Percentiles rank a stretch among this genome's conserved stretches.
Evolutionary conservation across 2,797 vertebrate genomes (phyloP).

Genomic region (Dipus sagitta): DNA sequence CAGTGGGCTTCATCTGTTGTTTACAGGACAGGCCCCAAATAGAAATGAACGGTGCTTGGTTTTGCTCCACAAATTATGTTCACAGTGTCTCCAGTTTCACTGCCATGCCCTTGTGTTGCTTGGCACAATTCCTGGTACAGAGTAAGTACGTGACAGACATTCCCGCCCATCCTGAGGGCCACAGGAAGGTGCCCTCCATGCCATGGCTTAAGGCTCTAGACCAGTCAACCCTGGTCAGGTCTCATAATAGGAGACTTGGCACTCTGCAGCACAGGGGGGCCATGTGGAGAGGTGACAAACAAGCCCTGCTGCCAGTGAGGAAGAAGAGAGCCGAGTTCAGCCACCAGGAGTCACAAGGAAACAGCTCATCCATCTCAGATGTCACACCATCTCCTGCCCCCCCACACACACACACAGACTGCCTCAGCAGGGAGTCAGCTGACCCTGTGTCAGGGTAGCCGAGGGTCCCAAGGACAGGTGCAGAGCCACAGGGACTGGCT

Average conservation of each 20-base stretch:
- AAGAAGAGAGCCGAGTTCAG: no score
- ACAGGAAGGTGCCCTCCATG: background rate
- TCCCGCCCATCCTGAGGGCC: background rate
- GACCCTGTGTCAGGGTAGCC: background rate
- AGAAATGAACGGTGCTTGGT: background rate
- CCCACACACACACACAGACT: no score
- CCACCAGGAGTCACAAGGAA: background rate
- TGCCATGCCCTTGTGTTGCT: background rate
- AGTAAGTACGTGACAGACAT: background rate
- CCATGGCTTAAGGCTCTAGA: no score
- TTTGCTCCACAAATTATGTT: background rate
- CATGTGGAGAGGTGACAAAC: background rate
- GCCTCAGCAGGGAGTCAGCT: no score
- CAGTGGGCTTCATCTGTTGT: background rate
- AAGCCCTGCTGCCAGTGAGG: no score
- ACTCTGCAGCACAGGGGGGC: background rate
- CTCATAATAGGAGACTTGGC: background rate
- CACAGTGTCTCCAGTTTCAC: background rate
- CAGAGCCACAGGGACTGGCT: background rate
- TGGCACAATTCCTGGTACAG: background rate
- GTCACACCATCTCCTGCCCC: background rate
- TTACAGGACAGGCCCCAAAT: background rate
- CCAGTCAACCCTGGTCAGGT: background rate
- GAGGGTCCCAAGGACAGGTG: background rate
- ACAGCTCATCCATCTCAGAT: rapidly evolving